A percentile compares a stretch with the other conserved stretches of the same genome.
Evolutionary conservation across 2,797 vertebrate genomes (phyloP).

Genomic region (Dendrocincla fuliginosa): DNA sequence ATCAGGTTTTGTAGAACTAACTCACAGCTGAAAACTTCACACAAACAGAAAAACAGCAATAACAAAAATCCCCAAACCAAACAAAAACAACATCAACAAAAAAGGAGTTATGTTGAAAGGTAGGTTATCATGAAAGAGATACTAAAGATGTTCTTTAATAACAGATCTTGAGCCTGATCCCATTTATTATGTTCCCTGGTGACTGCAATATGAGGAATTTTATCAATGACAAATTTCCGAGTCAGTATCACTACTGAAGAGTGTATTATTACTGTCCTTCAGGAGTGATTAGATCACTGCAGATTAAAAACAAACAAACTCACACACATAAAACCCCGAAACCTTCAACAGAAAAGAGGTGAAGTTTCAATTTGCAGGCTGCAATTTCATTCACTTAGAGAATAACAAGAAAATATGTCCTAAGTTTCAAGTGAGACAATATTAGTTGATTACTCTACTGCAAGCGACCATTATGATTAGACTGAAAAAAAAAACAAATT

Average conservation of each 20-base stretch:
- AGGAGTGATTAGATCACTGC: not conserved
- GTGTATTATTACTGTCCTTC: not conserved
- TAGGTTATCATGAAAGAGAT: not conserved
- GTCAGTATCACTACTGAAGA: not conserved
- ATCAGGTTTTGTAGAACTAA: not conserved
- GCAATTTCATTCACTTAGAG: not conserved
- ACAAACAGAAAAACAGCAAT: not conserved
- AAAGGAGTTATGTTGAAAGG: not conserved
- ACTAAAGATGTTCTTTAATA: not conserved
- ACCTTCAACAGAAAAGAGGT: not conserved
- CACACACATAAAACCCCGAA: not conserved
- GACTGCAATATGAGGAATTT: not conserved
- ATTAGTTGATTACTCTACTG: not conserved
- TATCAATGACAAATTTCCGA: not conserved
- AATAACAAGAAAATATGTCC: not conserved
- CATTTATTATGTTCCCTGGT: not conserved
- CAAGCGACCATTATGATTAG: not conserved
- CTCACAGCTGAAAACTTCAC: not conserved
- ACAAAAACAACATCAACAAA: not conserved
- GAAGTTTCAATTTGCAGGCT: not conserved
- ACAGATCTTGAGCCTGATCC: not conserved
- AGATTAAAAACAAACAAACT: not conserved
- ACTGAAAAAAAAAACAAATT: not conserved
- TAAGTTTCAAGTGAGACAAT: not conserved
- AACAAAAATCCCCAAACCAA: accelerated